These are phyloP conservation scores for Apistogramma diplotaenia DNA, from an alignment of 2,113 vertebrate genomes.

Conservation along the genomic window DNA sequence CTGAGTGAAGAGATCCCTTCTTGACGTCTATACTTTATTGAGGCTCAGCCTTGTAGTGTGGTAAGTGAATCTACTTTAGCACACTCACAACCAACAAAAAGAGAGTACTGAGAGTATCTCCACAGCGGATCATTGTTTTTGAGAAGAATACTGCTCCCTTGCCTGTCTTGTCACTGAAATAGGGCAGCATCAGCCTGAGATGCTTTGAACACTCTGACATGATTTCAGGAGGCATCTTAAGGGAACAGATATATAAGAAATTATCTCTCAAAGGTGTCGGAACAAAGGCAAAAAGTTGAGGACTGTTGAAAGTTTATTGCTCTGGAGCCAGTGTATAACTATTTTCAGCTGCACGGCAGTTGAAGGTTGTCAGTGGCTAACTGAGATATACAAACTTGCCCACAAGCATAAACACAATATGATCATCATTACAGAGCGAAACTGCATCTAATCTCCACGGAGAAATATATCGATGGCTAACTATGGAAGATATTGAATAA, in stretches of 20 bases:
- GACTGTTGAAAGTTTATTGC: slow-evolving; percentile 50
- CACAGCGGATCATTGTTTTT: slow-evolving; percentile 26
- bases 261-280: slow-evolving; percentile 64
- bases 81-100: slow-evolving; percentile 5
- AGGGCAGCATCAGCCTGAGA: slow-evolving; percentile 58
- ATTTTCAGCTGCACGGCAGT: slow-evolving; percentile 26
- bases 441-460: background rate
- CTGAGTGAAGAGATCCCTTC: slow-evolving; percentile 38
- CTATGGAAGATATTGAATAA: background rate
- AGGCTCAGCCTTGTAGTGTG: slow-evolving; percentile 30
- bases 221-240: slow-evolving; percentile 64
- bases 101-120: slow-evolving; percentile 25
- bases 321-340: slow-evolving; percentile 30
- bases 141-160: slow-evolving; percentile 43
- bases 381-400: slow-evolving; percentile 19
- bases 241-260: slow-evolving; percentile 60
- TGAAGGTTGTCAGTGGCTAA: slow-evolving; percentile 9
- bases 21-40: slow-evolving; percentile 36
- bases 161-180: slow-evolving; percentile 67
- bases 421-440: background rate
- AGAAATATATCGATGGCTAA: background rate
- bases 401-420: slow-evolving; percentile 1
- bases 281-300: slow-evolving; percentile 60
- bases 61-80: slow-evolving; percentile 27
- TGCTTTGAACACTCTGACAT: slow-evolving; percentile 69